Conservation (phyloP, 2,113 vertebrate species). For the Brachionichthys hirsutus region DNA sequence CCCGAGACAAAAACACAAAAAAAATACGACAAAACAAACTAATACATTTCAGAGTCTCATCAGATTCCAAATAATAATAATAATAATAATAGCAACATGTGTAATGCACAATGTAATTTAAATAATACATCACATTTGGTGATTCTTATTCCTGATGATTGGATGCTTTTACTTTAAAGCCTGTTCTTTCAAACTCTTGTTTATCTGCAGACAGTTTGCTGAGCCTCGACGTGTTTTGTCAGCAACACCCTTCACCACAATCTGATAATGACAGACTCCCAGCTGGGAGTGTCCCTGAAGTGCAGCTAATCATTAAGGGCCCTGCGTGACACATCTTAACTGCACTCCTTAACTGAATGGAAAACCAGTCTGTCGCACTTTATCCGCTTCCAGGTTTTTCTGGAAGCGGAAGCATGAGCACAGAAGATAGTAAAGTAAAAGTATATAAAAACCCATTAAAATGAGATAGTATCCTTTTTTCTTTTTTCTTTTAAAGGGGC, state of each 20-base stretch:
- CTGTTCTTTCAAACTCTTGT: neutral
- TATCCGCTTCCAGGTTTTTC: neutral
- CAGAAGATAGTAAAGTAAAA: neutral
- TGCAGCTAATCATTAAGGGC: slow-evolving; percentile 27
- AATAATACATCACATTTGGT: neutral
- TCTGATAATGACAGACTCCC: slow-evolving; percentile 48
- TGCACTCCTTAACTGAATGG: neutral
- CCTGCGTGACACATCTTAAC: slow-evolving; percentile 1
- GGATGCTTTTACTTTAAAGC: too few relatives aligned
- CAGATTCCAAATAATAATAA: too few relatives aligned
- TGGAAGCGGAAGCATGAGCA: neutral
- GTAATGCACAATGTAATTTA: neutral
- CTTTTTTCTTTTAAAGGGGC: slow-evolving; percentile 5
- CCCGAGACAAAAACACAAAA: slow-evolving; percentile 1
- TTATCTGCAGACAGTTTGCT: slow-evolving; percentile 20
- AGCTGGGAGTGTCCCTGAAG: slow-evolving; percentile 18
- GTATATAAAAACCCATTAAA: too few relatives aligned
- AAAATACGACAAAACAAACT: too few relatives aligned
- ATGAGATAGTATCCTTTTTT: too few relatives aligned
- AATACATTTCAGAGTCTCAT: neutral
- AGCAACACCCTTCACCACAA: slow-evolving; percentile 28
- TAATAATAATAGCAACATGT: neutral
- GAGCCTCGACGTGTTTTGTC: slow-evolving; percentile 7
- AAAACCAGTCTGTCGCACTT: neutral
- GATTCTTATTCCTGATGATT: neutral